Evolutionary conservation across 2,797 vertebrate species (phyloP).

Genomic region (Mus spretus): DNA sequence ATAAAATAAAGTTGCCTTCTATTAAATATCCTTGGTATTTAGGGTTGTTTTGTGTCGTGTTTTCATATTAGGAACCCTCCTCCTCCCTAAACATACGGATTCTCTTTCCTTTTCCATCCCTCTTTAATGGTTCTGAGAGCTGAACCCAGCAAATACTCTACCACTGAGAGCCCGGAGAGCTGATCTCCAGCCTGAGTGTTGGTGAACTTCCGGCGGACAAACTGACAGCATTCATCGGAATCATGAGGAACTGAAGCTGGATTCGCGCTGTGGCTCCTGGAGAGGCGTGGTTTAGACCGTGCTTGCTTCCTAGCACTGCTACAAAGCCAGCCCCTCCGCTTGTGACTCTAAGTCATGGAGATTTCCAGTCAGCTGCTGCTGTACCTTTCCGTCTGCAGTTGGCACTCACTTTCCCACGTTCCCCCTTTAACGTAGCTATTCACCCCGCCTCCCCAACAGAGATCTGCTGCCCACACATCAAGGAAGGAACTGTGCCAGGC

Average conservation of each 20-base stretch:
- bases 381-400: background rate
- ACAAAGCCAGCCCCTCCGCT: background rate
- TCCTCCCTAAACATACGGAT: background rate
- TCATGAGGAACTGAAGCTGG: conserved; percentile 30
- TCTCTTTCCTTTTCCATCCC: background rate
- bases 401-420: background rate
- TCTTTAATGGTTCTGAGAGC: background rate
- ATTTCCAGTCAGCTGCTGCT: conserved; percentile 4
- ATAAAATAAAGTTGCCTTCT: conserved; percentile 51
- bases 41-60: conserved; percentile 48
- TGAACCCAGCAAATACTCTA: background rate
- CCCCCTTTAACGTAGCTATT: conserved; percentile 30
- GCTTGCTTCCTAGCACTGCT: conserved; percentile 23
- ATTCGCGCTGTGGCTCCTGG: background rate
- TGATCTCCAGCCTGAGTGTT: background rate
- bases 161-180: background rate
- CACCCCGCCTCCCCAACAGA: background rate
- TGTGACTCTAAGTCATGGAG: background rate
- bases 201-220: background rate
- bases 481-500: background rate
- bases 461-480: background rate
- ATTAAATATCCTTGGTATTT: conserved; percentile 58
- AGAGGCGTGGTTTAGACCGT: conserved; percentile 2
- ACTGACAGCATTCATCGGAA: background rate
- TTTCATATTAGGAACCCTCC: conserved; percentile 12